Conservation (phyloP, 2,113 vertebrate genomes). For the Phyllostomus discolor region DNA sequence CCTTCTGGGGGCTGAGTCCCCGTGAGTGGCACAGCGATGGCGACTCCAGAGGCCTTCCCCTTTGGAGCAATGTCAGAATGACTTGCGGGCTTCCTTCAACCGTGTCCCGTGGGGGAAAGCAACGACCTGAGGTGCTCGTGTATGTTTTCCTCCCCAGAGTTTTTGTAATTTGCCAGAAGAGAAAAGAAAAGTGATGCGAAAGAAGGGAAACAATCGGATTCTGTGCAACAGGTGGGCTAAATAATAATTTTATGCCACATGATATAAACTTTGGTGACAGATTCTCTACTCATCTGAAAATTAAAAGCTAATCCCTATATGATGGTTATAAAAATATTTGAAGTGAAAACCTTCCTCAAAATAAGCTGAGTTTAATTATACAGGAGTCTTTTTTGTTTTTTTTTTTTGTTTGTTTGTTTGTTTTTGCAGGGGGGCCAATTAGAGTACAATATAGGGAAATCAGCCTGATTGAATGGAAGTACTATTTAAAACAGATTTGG, state of each 20-base stretch:
- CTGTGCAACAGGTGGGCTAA: background rate
- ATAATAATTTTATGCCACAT: background rate
- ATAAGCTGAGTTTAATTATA: background rate
- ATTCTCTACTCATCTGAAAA: background rate
- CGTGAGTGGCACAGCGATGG: background rate
- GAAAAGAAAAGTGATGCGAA: background rate
- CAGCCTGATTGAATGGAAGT: background rate
- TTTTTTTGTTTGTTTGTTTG: background rate
- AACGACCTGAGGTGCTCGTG: background rate
- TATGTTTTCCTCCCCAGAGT: background rate
- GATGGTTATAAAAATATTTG: background rate
- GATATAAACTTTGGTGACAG: background rate
- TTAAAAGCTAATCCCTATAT: background rate
- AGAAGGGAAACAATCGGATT: background rate
- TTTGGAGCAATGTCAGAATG: conserved; percentile 54
- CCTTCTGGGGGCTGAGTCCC: background rate
- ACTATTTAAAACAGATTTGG: background rate
- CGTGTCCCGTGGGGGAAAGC: background rate
- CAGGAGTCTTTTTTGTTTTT: background rate
- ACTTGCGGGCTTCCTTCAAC: conserved; percentile 52
- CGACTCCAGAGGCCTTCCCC: background rate
- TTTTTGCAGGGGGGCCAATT: too few species aligned
- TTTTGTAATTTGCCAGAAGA: background rate
- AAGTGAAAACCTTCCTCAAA: background rate
- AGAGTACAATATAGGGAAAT: background rate